Evolutionary conservation across 2,888 invertebrate genomes (phyloP).

Genomic region (Proisotoma minuta): DNA sequence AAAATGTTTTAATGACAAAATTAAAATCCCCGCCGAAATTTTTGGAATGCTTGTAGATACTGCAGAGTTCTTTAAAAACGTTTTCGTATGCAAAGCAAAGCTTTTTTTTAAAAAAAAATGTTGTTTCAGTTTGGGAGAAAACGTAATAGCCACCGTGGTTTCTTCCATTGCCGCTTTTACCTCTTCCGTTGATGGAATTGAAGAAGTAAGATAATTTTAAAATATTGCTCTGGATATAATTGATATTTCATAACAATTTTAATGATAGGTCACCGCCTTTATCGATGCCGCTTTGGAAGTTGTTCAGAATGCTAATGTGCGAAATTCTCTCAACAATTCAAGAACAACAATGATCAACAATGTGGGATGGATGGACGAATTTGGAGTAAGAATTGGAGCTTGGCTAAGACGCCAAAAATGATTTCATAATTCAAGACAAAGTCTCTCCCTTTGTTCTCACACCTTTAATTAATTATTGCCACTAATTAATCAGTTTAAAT

Average conservation of each 20-base stretch:
- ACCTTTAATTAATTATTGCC: too few species aligned
- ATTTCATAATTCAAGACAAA: too few species aligned
- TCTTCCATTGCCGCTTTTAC: slow-evolving; percentile 4
- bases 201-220: not conserved
- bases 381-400: not conserved
- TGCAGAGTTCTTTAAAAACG: too few species aligned
- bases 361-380: slow-evolving; percentile 15
- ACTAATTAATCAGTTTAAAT: too few species aligned
- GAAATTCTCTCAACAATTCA: slow-evolving; percentile 18
- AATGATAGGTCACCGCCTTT: not conserved
- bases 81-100: too few species aligned
- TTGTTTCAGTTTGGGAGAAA: slow-evolving; percentile 1
- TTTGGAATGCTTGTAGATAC: too few species aligned
- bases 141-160: not conserved
- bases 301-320: not conserved
- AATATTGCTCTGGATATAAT: too few species aligned
- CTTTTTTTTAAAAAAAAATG: not conserved
- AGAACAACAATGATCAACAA: slow-evolving; percentile 13
- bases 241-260: not conserved
- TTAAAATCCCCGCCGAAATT: too few species aligned
- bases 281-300: not conserved
- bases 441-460: too few species aligned
- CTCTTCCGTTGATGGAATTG: not conserved
- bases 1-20: too few species aligned
- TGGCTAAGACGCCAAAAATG: too few species aligned